Percentiles rank a stretch among this genome's conserved stretches.
Evolutionary conservation across 2,797 vertebrate species (phyloP).

Genomic region (Austrolebias charrua): DNA sequence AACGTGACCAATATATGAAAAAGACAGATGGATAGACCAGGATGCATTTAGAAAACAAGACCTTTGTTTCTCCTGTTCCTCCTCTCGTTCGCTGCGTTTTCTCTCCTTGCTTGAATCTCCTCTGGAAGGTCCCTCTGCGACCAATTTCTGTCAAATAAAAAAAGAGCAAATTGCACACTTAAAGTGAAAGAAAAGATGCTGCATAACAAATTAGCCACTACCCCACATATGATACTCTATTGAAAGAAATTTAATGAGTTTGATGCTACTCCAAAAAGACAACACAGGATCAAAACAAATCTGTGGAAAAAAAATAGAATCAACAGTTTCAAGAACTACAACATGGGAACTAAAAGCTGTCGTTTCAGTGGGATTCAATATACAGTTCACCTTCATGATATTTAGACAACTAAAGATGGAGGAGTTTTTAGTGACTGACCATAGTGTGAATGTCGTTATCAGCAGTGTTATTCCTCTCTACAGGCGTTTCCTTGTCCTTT

Average conservation of each 20-base stretch:
- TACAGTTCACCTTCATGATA: not conserved
- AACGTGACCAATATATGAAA: not conserved
- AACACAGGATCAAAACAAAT: too few relatives aligned
- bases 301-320: too few relatives aligned
- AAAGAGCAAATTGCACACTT: not conserved
- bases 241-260: too few relatives aligned
- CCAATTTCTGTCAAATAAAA: constrained; percentile 52
- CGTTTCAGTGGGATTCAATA: too few relatives aligned
- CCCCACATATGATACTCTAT: too few relatives aligned
- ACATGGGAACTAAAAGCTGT: too few relatives aligned
- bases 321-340: too few relatives aligned
- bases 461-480: constrained; percentile 36
- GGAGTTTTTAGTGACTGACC: constrained; percentile 54
- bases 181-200: not conserved
- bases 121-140: constrained; percentile 30
- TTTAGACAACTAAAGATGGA: too few relatives aligned
- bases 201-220: too few relatives aligned
- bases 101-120: constrained; percentile 48
- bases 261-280: too few relatives aligned
- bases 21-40: not conserved
- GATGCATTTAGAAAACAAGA: constrained; percentile 31
- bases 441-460: constrained; percentile 47
- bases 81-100: constrained; percentile 50
- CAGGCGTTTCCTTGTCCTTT: constrained; percentile 45
- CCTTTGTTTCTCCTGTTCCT: constrained; percentile 68